Evolutionary conservation across 2,113 vertebrate species (phyloP), one percentile per base, ranked within the genome.

Genomic region (Toxotes chatareus): DNA sequence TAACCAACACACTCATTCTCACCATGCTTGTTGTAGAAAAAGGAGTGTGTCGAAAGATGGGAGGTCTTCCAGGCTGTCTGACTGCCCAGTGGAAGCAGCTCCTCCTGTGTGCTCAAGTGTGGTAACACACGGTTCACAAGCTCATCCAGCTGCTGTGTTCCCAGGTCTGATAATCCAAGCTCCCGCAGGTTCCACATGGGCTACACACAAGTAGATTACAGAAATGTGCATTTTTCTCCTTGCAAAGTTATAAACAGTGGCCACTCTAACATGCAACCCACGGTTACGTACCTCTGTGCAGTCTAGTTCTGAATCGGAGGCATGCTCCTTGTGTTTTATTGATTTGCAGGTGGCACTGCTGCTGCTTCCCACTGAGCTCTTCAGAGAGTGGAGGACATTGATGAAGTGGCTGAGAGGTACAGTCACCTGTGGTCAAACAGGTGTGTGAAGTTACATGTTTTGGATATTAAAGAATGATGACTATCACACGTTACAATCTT

Each of bases 21-120:
- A 99, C 98, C 98, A 94, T 99, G 91, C 76, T 97, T 99, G 89
- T 99, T 99, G 93, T 96, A 93, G 92, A 97, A 98, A 94, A 99
- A 99, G 59, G 98, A 98, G 82, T 96, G 88, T 21, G 97, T 92
- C 57, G 98, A 99, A 67, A 97, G 27, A 71, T 99, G 91, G 0
- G 97, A 99, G 0, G 93, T 97, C 79, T 92, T 96, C 98, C 98
- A 99, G 10, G 88, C 84, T 0, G 91, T 94, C 55, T 94, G 92
- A 77, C 68, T 44, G 65, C 69, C 63, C 19, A 46, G 5, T 0
- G 80, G n/a, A 46, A 74, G 94, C 44, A 86, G 89, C 0, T 55
- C 60, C 82, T 94, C 87, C 63, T 92, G 83, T 27, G 80, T 86
- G 73, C 87, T 88, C 46, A 93, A 91, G 73, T 91, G 89, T 40